These are phyloP conservation scores for Anhinga anhinga DNA, from an alignment of 2,113 vertebrate genomes.

Conservation along the genomic window DNA sequence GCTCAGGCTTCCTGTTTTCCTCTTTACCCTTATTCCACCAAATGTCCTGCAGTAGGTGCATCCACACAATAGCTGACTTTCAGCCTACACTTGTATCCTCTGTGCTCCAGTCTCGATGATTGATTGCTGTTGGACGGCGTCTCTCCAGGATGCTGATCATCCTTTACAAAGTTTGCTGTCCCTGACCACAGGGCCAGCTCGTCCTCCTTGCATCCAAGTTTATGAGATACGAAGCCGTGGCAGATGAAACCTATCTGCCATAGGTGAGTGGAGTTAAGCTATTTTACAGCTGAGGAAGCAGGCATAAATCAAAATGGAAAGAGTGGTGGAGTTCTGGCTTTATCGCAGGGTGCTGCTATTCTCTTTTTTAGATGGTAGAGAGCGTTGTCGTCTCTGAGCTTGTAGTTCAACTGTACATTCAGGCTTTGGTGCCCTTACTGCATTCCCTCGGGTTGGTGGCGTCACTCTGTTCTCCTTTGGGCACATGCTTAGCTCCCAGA, in stretches of 20 bases:
- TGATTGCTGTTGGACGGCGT: not conserved
- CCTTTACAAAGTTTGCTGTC: not conserved
- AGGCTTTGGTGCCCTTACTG: not conserved
- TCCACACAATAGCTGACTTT: not conserved
- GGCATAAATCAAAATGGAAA: not conserved
- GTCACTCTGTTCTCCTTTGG: not conserved
- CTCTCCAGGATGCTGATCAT: not conserved
- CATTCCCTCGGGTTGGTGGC: not conserved
- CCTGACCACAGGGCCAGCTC: not conserved
- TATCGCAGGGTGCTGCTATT: not conserved
- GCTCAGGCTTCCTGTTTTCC: conserved; percentile 4
- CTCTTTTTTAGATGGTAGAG: not conserved
- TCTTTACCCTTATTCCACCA: not conserved
- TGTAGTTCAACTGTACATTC: not conserved
- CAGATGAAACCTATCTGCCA: not conserved
- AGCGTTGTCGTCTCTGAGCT: not conserved
- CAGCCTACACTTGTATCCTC: not conserved
- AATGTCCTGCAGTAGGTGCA: not conserved
- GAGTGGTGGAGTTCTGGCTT: not conserved
- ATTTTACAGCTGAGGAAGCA: not conserved
- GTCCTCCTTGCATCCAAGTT: not conserved
- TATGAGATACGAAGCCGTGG: not conserved
- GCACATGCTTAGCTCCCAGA: not conserved
- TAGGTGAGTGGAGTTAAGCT: not conserved
- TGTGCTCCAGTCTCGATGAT: not conserved